These are phyloP conservation scores for Lutjanus campechanus DNA, from an alignment of 2,797 vertebrate species.

Conservation along the genomic window DNA sequence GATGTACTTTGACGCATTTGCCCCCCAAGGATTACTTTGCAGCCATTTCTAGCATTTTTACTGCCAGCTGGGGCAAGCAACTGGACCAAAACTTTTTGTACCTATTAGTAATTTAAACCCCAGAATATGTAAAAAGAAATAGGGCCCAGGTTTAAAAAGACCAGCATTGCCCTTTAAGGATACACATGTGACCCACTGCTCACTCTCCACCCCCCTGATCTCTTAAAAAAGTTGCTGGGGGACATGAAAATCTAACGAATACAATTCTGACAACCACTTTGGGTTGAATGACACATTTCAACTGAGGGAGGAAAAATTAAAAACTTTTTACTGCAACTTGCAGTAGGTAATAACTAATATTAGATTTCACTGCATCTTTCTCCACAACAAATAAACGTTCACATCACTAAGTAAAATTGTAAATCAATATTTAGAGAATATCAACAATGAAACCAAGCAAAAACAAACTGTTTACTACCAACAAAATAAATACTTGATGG, in stretches of 20 bases:
- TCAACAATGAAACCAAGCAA: slow-evolving; percentile 51
- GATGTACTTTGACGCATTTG: too few species aligned
- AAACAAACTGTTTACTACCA: slow-evolving; percentile 31
- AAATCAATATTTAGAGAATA: slow-evolving; percentile 54
- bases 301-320: slow-evolving; percentile 13
- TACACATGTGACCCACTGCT: neutral
- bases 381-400: slow-evolving; percentile 47
- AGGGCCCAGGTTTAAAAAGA: too few species aligned
- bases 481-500: slow-evolving; percentile 73
- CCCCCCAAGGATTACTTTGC: too few species aligned
- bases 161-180: neutral
- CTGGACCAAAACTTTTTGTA: too few species aligned
- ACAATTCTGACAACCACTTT: slow-evolving; percentile 9
- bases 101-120: too few species aligned
- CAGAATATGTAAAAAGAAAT: too few species aligned
- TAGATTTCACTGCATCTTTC: neutral
- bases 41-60: too few species aligned
- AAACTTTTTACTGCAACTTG: slow-evolving; percentile 30
- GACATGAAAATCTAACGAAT: slow-evolving; percentile 9
- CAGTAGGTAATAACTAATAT: slow-evolving; percentile 34
- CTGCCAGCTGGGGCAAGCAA: too few species aligned
- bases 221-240: slow-evolving; percentile 6
- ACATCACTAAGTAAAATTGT: slow-evolving; percentile 40
- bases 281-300: slow-evolving; percentile 18
- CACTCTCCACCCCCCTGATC: neutral